phyloP scores from a whole-genome alignment of 2,113 vertebrate species.

The Hippoglossus stenolepis region DNA sequence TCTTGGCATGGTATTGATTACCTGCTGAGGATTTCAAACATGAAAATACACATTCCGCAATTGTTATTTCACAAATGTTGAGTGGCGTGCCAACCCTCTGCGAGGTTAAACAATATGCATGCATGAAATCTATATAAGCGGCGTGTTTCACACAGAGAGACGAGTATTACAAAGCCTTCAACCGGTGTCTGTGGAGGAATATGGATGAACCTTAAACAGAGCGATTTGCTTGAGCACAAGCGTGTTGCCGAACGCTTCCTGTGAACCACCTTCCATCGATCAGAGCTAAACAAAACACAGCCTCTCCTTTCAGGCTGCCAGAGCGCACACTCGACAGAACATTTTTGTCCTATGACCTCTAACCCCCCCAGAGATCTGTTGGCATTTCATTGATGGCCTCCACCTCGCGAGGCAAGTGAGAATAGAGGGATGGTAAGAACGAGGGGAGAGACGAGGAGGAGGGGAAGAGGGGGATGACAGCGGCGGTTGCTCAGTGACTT shows the following conservation, averaged over 20 bases:
- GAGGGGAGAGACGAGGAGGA: conserved; percentile 35
- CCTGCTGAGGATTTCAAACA: conserved; percentile 63
- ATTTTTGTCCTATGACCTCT: conserved; percentile 77
- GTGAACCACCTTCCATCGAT: conserved; percentile 54
- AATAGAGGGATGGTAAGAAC: conserved; percentile 39
- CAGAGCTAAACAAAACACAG: conserved; percentile 52
- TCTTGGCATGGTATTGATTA: conserved; percentile 66
- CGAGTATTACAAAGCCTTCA: conserved; percentile 6
- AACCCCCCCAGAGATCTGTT: conserved; percentile 66
- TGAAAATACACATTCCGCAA: conserved; percentile 38
- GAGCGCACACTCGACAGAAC: conserved; percentile 51
- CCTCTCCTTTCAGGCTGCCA: conserved; percentile 52
- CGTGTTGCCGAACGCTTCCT: conserved; percentile 24
- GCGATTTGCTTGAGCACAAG: conserved; percentile 32
- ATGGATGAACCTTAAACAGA: conserved; percentile 31
- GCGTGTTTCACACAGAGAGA: conserved; percentile 1
- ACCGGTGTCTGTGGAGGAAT: background rate
- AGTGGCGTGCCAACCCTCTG: conserved; percentile 37
- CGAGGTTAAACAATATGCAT: conserved; percentile 21
- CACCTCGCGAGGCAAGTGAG: conserved; percentile 41
- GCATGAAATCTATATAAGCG: conserved; percentile 34
- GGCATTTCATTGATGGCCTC: conserved; percentile 70
- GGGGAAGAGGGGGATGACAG: conserved; percentile 35
- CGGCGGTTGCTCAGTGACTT: conserved; percentile 74
- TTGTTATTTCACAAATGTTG: conserved; percentile 47